Evolutionary conservation across 2,113 vertebrate genomes (phyloP).

Genomic region (Pedionomus torquatus): DNA sequence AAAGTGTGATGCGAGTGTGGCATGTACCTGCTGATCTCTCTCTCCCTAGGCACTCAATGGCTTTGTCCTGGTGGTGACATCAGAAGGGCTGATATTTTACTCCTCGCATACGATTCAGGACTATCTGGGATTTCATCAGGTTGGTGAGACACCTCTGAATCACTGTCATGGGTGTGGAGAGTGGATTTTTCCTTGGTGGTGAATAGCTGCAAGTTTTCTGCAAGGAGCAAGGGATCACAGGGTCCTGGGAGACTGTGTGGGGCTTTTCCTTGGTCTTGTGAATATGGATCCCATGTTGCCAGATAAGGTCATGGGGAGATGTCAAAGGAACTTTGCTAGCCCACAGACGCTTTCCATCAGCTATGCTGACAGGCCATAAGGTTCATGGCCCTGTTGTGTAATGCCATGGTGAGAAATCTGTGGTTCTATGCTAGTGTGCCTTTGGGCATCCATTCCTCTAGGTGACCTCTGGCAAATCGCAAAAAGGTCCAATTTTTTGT

Average conservation of each 20-base stretch:
- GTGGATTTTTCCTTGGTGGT: not conserved
- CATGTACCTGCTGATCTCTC: not conserved
- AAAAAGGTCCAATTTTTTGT: not conserved
- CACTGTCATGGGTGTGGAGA: not conserved
- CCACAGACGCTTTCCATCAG: not conserved
- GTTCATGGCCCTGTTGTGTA: not conserved
- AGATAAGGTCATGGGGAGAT: accelerated
- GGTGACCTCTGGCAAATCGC: not conserved
- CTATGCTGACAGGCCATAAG: accelerated
- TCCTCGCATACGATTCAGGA: slow-evolving; percentile 81
- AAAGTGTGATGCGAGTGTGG: accelerated
- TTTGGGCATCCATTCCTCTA: not conserved
- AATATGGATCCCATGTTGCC: accelerated
- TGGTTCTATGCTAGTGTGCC: not conserved
- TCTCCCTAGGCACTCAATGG: slow-evolving; percentile 76
- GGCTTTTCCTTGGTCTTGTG: not conserved
- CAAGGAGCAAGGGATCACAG: not conserved
- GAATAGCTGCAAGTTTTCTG: not conserved
- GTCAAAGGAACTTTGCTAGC: not conserved
- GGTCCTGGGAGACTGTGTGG: accelerated
- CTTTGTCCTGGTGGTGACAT: slow-evolving; percentile 78
- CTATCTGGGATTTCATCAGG: slow-evolving; percentile 83
- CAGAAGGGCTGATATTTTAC: slow-evolving; percentile 79
- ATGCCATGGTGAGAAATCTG: not conserved
- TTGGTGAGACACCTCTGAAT: slow-evolving; percentile 5